Evolutionary conservation across 2,797 vertebrate genomes (phyloP), one percentile per base, ranked within the genome.

Genomic region (Phaenicophaeus curvirostris): DNA sequence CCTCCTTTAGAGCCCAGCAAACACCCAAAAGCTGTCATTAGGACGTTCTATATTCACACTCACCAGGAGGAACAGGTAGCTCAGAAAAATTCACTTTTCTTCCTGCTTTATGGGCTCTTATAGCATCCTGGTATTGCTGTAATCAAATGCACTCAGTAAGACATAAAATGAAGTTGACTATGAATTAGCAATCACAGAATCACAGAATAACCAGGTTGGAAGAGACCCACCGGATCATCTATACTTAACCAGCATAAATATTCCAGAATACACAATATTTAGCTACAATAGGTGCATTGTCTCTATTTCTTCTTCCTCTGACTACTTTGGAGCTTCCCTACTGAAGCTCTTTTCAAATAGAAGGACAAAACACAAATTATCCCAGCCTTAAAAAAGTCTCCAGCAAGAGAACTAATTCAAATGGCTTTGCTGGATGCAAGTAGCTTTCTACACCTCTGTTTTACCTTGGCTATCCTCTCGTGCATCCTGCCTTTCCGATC

Each of bases 51-150:
- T 13, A 13, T 54, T 80, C 33, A 63, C 24, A 95, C 98, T 98
- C 96, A 99, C 99, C 99, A 74, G 99, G 99, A 23, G 99, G 99
- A 89, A 98, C 98, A 21, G 99, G 99, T 55, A 99, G 97, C 95
- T 99, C 99, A 2, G 98, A 98, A 93, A 99, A 99, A 97, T 99
- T 97, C 41, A 99, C 98, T 28, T 97, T 95, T 96, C 97, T 98
- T 51, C 99, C 99, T 35, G 98, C 98, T 97, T 98, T 99, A 95
- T 99, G 98, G 46, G 98, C 92, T 90, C 98, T 98, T 89, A 99
- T 98, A 94, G 99, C 99, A 88, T 98, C 98, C 93, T 99, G 99
- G 97, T 99, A 99, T 99, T 99, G 99, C 99, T 99, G 98, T 20
- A 95, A 95, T 50, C 27, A 95, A 84, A 94, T 35, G 78, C 35